Evolutionary conservation across 2,113 vertebrate species (phyloP), one percentile per base, ranked within the genome.

Genomic region (Eonycteris spelaea): DNA sequence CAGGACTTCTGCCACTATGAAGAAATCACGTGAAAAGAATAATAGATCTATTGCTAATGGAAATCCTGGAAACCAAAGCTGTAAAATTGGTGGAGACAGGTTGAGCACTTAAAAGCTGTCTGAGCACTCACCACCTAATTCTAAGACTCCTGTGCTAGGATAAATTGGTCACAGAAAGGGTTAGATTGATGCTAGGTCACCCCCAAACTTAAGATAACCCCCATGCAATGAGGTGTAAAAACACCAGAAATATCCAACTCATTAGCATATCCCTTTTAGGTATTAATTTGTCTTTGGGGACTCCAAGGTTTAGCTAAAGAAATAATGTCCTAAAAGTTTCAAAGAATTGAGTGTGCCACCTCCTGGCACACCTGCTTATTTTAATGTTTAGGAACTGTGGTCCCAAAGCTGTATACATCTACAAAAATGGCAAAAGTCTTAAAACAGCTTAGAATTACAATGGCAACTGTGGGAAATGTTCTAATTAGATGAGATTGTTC

Each of bases 141-240:
- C 6, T 1, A 38, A 68, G 65, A 57, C n/a, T 51, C 40, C 2
- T 0, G 0, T 24, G 10, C 57, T 40, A 1, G 12, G n/a, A 1
- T 77, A 51, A 77, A 35, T 5, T 68, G 70, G 71, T 5, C 35
- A 43, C 26, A 59, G 28, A 91, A 43, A 1, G 6, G 61, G 21
- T 35, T 40, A 77, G 18, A 10, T 79, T 22, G 8, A 70, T 0
- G 11, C 18, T 18, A 38, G 86, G 18, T 67, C 33, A 33, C 9
- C 24, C 13, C 38, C 38, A 33, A 59, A 33, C 24, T n/a, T 35
- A 22, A 77, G n/a, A 40, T 86, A 79, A 63, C 30, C 30, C 61
- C 24, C 40, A 5, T n/a, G 40, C 11, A 16, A 53, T 0, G 3
- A 71, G 1, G 22, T 5, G 9, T 6, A 13, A 15, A 59, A 40